phyloP scores from a whole-genome alignment of 2,797 vertebrate genomes.

The Malacoraja senta region DNA sequence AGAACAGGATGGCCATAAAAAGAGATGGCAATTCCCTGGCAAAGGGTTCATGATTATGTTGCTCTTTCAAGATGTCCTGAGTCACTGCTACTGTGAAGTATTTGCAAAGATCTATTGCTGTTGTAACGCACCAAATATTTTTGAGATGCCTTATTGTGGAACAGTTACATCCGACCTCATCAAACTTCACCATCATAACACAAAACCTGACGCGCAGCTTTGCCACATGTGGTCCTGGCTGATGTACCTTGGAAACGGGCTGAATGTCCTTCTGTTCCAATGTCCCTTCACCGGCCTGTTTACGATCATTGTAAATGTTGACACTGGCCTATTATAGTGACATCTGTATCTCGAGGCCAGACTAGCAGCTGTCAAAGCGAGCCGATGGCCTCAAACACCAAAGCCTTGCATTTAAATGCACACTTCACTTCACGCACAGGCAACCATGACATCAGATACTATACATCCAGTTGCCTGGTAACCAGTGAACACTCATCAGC shows the following conservation, averaged over 20 bases:
- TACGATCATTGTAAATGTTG: not conserved
- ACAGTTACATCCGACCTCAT: not conserved
- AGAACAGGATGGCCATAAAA: not conserved
- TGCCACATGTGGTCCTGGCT: not conserved
- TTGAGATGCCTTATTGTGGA: not conserved
- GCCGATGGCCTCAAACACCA: no score
- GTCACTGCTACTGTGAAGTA: not conserved
- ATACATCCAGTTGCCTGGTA: conserved; percentile 1
- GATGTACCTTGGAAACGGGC: not conserved
- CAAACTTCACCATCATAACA: not conserved
- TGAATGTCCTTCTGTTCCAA: not conserved
- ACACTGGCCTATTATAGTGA: not conserved
- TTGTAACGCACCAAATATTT: not conserved
- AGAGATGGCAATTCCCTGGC: no score
- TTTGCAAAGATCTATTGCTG: no score
- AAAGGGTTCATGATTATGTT: not conserved
- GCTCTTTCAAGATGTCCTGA: not conserved
- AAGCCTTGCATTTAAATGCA: conserved; percentile 5
- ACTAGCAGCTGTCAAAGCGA: not conserved
- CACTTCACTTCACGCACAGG: not conserved
- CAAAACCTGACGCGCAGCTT: not conserved
- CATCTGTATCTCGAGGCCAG: not conserved
- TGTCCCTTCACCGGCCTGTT: not conserved
- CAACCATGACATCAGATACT: conserved; percentile 3
- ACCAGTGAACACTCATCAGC: not conserved